Evolutionary conservation across 2,797 vertebrate genomes (phyloP).

Genomic region (Mallotus villosus): DNA sequence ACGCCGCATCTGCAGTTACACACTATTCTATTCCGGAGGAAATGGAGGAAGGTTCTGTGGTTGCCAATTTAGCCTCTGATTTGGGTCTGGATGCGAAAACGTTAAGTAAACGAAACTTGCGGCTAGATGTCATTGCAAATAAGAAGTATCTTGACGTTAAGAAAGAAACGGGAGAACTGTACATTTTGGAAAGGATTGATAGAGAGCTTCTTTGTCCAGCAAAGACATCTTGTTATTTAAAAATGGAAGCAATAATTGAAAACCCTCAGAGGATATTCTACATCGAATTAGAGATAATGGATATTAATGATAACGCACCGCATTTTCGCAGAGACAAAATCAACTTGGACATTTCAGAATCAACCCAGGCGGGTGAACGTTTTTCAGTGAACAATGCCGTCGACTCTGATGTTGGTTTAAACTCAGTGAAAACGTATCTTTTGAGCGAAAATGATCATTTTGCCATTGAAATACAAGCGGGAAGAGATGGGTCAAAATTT

Average conservation of each 20-base stretch:
- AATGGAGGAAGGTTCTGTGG: conserved; percentile 59
- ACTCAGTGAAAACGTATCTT: conserved; percentile 54
- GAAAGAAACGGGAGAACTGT: conserved; percentile 56
- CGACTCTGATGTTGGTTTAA: conserved; percentile 55
- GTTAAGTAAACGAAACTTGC: conserved; percentile 50
- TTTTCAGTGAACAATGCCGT: conserved; percentile 62
- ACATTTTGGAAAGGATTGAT: conserved; percentile 60
- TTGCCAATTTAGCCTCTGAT: conserved; percentile 63
- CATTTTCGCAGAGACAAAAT: conserved; percentile 42
- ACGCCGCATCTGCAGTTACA: conserved; percentile 25
- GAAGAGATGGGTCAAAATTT: conserved; percentile 55
- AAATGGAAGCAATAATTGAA: conserved; percentile 54
- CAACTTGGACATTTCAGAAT: conserved; percentile 35
- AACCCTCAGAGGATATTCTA: conserved; percentile 58
- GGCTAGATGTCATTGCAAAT: conserved; percentile 53
- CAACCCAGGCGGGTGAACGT: conserved; percentile 26
- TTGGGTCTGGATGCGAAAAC: conserved; percentile 52
- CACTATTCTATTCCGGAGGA: conserved; percentile 66
- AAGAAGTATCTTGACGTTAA: conserved; percentile 58
- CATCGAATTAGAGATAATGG: conserved; percentile 55
- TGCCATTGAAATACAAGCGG: conserved; percentile 52
- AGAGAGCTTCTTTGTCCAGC: conserved; percentile 49
- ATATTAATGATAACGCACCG: conserved; percentile 68
- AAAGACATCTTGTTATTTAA: conserved; percentile 53
- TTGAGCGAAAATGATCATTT: conserved; percentile 54